A percentile compares a stretch with the other conserved stretches of the same genome.
Evolutionary conservation across 2,888 invertebrate genomes (phyloP).

Genomic region (Agrochola lota): DNA sequence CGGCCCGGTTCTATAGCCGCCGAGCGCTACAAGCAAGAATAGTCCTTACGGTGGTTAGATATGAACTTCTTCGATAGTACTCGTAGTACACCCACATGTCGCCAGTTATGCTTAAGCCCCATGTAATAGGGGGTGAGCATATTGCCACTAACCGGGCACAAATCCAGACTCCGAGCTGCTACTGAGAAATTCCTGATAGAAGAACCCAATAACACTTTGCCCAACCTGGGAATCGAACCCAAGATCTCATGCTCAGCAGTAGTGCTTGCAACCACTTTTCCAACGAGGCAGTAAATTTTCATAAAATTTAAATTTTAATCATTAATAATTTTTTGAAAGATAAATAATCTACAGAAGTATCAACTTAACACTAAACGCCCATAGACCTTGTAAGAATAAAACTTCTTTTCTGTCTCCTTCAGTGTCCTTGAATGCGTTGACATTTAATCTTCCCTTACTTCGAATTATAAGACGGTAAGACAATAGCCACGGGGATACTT

Average conservation of each 20-base stretch:
- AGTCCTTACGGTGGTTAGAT: no score
- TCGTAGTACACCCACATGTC: neutral
- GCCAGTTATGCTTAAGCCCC: neutral
- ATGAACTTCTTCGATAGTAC: no score
- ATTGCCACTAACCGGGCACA: neutral
- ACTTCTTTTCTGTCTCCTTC: no score
- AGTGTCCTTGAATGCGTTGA: no score
- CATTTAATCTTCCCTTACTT: neutral
- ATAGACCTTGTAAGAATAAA: no score
- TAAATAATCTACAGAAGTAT: constrained; percentile 24
- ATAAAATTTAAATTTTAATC: neutral
- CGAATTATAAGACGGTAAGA: constrained; percentile 1
- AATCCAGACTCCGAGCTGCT: neutral
- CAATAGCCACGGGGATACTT: constrained; percentile 30
- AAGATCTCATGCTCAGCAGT: neutral
- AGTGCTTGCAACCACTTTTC: neutral
- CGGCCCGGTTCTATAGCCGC: no score
- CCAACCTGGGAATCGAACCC: neutral
- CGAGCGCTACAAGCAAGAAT: no score
- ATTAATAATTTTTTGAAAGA: constrained; percentile 24
- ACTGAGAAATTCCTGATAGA: neutral
- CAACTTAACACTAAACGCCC: neutral
- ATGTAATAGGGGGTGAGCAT: neutral
- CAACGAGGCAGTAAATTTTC: neutral
- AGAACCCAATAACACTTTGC: neutral